A percentile compares a stretch with the other conserved stretches of the same genome.
Evolutionary conservation across 1,140 invertebrate species (phyloP).

Genomic region (Mesaphorura yosii): DNA sequence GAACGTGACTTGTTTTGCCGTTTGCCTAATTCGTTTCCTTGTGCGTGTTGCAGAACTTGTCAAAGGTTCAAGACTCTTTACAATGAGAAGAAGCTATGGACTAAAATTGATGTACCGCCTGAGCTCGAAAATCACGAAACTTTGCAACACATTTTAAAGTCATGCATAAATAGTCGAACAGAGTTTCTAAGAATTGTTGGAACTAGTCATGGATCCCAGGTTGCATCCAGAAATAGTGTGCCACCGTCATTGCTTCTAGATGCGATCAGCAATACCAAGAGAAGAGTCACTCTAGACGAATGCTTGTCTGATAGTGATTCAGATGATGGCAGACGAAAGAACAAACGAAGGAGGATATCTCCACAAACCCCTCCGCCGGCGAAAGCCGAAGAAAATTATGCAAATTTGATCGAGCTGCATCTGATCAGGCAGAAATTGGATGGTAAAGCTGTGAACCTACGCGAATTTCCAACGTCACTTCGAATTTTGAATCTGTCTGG

Average conservation of each 20-base stretch:
- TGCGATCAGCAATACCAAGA: background rate
- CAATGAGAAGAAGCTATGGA: conserved; percentile 21
- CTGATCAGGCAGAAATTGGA: conserved; percentile 24
- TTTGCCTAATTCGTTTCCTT: background rate
- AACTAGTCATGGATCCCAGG: conserved; percentile 10
- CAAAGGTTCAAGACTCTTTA: conserved; percentile 14
- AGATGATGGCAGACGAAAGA: too few relatives aligned
- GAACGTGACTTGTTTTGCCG: conserved; percentile 5
- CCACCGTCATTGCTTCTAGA: conserved; percentile 10
- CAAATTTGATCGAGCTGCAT: conserved; percentile 17
- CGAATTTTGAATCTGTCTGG: conserved; percentile 19
- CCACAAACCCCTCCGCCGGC: background rate
- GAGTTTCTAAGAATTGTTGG: conserved; percentile 7
- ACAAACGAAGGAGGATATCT: too few relatives aligned
- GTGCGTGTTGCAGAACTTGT: conserved; percentile 15
- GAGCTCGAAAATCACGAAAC: conserved; percentile 25
- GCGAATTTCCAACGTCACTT: conserved; percentile 19
- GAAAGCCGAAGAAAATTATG: too few relatives aligned
- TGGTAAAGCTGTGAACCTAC: conserved; percentile 11
- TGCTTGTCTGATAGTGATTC: too few relatives aligned
- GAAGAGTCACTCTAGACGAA: too few relatives aligned
- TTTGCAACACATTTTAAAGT: conserved; percentile 16
- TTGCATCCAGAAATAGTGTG: conserved; percentile 17
- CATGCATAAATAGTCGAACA: conserved; percentile 12
- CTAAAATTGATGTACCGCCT: conserved; percentile 17